Conservation (phyloP, 1,140 invertebrate genomes). For the Drosophila pseudoananassae region DNA sequence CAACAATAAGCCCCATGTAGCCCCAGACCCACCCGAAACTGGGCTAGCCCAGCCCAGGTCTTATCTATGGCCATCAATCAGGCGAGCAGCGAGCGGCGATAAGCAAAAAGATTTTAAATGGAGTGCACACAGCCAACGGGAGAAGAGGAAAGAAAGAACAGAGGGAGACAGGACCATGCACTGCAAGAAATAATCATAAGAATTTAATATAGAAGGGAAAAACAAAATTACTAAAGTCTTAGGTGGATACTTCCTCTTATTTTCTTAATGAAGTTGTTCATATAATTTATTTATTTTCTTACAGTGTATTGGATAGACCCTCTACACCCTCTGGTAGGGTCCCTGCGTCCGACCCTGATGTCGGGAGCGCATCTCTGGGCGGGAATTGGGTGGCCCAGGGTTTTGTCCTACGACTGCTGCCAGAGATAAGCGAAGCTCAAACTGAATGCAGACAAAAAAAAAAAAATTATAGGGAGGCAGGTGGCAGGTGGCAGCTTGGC, state of each 20-base stretch:
- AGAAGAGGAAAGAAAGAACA: conserved; percentile 4
- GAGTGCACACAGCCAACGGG: conserved; percentile 60
- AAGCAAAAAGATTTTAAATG: conserved; percentile 84
- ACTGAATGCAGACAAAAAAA: conserved; percentile 52
- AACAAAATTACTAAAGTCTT: too few relatives aligned
- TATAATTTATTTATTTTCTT: neutral
- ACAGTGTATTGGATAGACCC: neutral
- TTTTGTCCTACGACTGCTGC: conserved; percentile 60
- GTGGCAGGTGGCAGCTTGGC: neutral
- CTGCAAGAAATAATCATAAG: neutral
- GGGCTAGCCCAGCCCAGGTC: conserved; percentile 60
- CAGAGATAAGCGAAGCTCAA: conserved; percentile 59
- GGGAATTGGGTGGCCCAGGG: conserved; percentile 30
- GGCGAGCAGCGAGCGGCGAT: conserved; percentile 80
- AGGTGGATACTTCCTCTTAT: neutral
- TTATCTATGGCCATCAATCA: conserved; percentile 84
- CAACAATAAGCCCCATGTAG: conserved; percentile 2
- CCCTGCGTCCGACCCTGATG: neutral
- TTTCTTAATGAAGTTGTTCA: neutral
- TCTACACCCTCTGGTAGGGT: neutral
- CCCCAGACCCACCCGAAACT: conserved; percentile 33
- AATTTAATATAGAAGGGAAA: too few relatives aligned
- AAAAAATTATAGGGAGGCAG: neutral
- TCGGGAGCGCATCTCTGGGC: conserved; percentile 47
- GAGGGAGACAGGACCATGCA: conserved; percentile 6